phyloP scores from a whole-genome alignment of 2,113 vertebrate species.

The Scophthalmus maximus region DNA sequence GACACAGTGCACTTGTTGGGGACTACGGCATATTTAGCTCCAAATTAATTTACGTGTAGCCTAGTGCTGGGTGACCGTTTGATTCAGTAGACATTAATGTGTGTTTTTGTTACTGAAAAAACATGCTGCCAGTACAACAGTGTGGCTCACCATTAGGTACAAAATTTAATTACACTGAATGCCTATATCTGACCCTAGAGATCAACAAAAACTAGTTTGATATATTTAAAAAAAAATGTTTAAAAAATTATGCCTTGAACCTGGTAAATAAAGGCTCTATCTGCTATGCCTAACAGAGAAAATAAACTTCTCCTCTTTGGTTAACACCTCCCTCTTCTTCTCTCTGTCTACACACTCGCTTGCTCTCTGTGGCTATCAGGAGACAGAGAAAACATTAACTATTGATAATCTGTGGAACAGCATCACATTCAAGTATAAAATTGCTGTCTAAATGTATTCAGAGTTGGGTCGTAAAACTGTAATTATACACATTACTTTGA shows the following conservation, averaged over 20 bases:
- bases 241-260: not conserved
- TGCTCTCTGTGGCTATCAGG: conserved; percentile 42
- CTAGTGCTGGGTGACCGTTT: no score
- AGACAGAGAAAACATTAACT: conserved; percentile 71
- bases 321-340: conserved; percentile 15
- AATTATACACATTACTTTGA: conserved; percentile 78
- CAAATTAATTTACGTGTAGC: not conserved
- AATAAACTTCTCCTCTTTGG: conserved; percentile 1
- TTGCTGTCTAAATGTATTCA: conserved; percentile 75
- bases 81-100: not conserved
- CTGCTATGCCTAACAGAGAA: conserved; percentile 13
- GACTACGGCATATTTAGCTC: not conserved
- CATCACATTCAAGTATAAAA: conserved; percentile 70
- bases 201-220: not conserved
- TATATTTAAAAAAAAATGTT: not conserved
- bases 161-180: no score
- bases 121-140: no score
- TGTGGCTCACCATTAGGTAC: no score
- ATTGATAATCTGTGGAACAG: conserved; percentile 74
- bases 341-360: conserved; percentile 1
- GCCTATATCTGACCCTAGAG: not conserved
- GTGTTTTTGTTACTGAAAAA: not conserved
- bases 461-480: conserved; percentile 70
- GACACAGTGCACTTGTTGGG: not conserved
- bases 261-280: not conserved